phyloP scores from a whole-genome alignment of 2,113 vertebrate genomes.

The Oriolus oriolus region DNA sequence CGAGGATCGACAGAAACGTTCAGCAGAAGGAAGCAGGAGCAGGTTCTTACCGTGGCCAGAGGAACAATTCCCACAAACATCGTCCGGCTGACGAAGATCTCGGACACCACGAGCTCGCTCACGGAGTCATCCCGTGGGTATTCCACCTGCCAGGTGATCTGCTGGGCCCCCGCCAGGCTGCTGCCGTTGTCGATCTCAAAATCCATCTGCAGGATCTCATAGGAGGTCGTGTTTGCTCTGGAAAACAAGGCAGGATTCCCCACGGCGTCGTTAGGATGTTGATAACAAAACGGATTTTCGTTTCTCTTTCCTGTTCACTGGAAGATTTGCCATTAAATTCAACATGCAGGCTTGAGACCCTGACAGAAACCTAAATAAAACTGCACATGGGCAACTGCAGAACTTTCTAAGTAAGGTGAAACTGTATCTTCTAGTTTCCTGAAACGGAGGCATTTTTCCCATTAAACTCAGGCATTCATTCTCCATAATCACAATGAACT shows the following conservation, averaged over 20 bases:
- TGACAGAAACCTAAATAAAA: background rate
- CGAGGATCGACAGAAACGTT: background rate
- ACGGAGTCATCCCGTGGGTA: slow-evolving; percentile 74
- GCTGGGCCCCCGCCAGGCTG: slow-evolving; percentile 81
- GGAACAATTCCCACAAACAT: slow-evolving; percentile 83
- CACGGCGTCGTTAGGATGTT: background rate
- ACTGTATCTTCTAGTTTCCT: background rate
- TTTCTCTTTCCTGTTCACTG: background rate
- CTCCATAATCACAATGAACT: background rate
- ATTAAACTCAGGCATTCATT: background rate
- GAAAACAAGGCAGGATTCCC: background rate
- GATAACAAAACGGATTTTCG: background rate
- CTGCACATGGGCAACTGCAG: background rate
- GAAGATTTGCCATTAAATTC: background rate
- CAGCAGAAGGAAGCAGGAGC: background rate
- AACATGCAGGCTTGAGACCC: background rate
- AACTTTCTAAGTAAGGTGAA: background rate
- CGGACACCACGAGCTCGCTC: slow-evolving; percentile 77
- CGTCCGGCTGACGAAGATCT: slow-evolving; percentile 86
- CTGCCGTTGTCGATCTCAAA: slow-evolving; percentile 88
- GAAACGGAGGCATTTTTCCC: background rate
- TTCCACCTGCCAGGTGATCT: slow-evolving; percentile 89
- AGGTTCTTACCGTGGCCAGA: slow-evolving; percentile 80
- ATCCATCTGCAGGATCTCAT: slow-evolving; percentile 91
- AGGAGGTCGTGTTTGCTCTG: slow-evolving; percentile 79